Base-by-base conservation (phyloP, 2,113 vertebrate genomes). In the Callocephalon fimbriatum region DNA sequence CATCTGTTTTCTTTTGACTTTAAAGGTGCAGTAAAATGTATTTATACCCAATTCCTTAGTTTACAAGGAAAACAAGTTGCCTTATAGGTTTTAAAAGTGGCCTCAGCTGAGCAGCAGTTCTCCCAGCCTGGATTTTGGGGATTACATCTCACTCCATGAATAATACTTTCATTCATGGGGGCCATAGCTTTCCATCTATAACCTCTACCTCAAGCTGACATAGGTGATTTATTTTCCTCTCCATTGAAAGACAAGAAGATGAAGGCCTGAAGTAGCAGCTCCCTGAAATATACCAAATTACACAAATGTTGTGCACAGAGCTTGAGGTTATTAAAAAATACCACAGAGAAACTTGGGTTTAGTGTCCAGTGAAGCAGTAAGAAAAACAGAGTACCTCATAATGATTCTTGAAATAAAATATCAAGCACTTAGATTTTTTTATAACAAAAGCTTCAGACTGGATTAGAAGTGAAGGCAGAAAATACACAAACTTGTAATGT, bases 261-360 rank as follows among this genome's bases (percentile, higher is more conserved):
- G 58, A 80, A 70, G 58, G 44, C 21, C 73, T 93, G 45, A 86
- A 58, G 23, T 5, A 94, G 50, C 22, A 88, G 92, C n/a, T 80
- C 26, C 58, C 81, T 90, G 88, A 80, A 94, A 80, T 50, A 89
- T 2, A 84, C 29, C 38, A 62, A 79, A 29, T 91, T 83, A 93
- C 13, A 47, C 81, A 79, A 87, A 56, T 23, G 10, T 15, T 65
- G 47, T 44, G 32, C 35, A 44, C 11, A 58, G 66, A 79, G 27
- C 37, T 80, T 88, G 68, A 78, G n/a, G 47, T 74, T 37, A 88
- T 80, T 94, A 93, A 89, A 95, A 95, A 88, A 90, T 71, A 70
- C 44, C 44, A n/a, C 25, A 16, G 13, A 21, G 65, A 95, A 93
- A 94, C 53, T n/a, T 50, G 29, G 29, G 16, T 18, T 67, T 38